Evolutionary conservation across 2,797 vertebrate species (phyloP).

Genomic region (Phalloptychus januarius): DNA sequence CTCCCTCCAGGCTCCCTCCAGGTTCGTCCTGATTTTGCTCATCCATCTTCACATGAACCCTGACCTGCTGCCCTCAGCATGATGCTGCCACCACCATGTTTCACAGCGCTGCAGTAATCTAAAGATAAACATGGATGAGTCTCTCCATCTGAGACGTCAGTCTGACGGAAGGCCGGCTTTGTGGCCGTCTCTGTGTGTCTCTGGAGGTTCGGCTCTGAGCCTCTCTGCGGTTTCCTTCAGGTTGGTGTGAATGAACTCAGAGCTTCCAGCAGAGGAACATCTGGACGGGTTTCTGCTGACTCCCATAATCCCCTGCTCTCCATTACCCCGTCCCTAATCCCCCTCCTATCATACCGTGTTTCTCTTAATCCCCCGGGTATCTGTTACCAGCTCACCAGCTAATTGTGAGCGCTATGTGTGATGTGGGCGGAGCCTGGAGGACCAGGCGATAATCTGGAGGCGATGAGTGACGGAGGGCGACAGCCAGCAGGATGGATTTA

Average conservation of each 20-base stretch:
- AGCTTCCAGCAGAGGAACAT: neutral
- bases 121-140: no score
- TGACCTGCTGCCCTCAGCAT: neutral
- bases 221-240: no score
- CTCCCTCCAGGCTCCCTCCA: no score
- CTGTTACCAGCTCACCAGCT: slow-evolving; percentile 32
- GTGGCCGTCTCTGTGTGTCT: no score
- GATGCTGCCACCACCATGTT: neutral
- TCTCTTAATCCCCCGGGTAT: slow-evolving; percentile 46
- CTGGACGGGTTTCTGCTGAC: slow-evolving; percentile 10
- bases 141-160: no score
- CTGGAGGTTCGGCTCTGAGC: no score
- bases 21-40: neutral
- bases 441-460: slow-evolving; percentile 45
- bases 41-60: neutral
- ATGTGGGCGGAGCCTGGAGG: slow-evolving; percentile 29
- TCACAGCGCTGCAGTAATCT: neutral
- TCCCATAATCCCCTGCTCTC: slow-evolving; percentile 58
- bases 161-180: no score
- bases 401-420: slow-evolving; percentile 48
- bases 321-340: slow-evolving; percentile 56
- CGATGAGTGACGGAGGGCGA: slow-evolving; percentile 45
- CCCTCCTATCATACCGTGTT: slow-evolving; percentile 46
- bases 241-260: no score
- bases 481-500: slow-evolving; percentile 30